These are phyloP conservation scores for Cyclura pinguis DNA, from an alignment of 2,797 vertebrate species.

Conservation along the genomic window DNA sequence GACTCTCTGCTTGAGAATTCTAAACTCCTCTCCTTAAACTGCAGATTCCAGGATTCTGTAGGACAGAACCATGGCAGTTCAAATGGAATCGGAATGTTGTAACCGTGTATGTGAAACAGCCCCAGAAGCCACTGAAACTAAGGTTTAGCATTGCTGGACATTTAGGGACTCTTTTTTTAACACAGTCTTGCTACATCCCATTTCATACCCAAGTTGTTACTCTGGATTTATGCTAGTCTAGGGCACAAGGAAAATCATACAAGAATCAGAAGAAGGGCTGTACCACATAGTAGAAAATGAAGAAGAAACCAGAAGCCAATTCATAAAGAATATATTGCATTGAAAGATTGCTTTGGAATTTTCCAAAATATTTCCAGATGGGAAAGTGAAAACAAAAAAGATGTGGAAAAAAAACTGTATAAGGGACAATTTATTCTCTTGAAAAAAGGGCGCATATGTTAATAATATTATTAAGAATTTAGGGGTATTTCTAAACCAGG, in stretches of 20 bases:
- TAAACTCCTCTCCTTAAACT: too few species aligned
- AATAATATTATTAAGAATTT: not conserved
- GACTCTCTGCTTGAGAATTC: too few species aligned
- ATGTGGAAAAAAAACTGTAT: not conserved
- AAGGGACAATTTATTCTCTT: not conserved
- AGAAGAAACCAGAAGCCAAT: not conserved
- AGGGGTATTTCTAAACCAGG: not conserved
- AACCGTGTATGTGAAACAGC: too few species aligned
- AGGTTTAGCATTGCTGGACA: too few species aligned
- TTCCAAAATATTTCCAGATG: slow-evolving; percentile 7
- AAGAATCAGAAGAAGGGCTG: too few species aligned
- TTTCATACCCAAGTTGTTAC: not conserved
- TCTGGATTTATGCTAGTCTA: not conserved
- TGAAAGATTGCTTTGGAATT: not conserved
- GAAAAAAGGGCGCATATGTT: not conserved
- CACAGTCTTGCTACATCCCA: too few species aligned
- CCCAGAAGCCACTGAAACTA: too few species aligned
- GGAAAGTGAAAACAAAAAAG: not conserved
- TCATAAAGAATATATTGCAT: not conserved
- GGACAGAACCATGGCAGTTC: too few species aligned
- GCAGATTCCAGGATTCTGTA: too few species aligned
- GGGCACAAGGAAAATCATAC: not conserved
- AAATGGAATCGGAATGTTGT: too few species aligned
- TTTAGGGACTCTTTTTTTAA: too few species aligned
- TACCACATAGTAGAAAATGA: too few species aligned